A percentile compares a stretch with the other conserved stretches of the same genome.
Conservation (phyloP, 2,113 vertebrate genomes). For the Lepus europaeus region DNA sequence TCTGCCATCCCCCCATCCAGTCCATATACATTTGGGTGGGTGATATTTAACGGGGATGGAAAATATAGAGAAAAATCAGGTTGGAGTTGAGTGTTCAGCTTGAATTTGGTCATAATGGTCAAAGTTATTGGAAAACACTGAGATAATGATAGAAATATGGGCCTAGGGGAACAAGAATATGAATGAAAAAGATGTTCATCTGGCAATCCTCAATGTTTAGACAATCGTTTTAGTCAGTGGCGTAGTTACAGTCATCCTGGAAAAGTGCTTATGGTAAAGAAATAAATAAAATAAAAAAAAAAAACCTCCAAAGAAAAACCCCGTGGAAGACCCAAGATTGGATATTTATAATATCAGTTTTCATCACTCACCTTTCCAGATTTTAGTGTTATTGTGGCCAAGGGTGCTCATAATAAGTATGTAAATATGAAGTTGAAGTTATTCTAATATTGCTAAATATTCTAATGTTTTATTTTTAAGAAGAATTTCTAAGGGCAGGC, state of each 20-base stretch:
- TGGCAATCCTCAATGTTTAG: background rate
- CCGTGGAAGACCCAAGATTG: background rate
- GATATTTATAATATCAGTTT: background rate
- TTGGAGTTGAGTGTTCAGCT: background rate
- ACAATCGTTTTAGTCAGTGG: background rate
- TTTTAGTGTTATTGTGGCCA: background rate
- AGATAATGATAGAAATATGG: conserved; percentile 1
- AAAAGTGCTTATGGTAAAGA: background rate
- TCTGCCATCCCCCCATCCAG: fast-evolving
- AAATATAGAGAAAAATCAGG: background rate
- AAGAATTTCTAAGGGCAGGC: background rate
- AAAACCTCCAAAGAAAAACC: background rate
- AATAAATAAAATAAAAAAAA: too few species aligned
- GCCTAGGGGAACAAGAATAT: background rate
- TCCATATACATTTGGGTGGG: background rate
- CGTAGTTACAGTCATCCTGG: background rate
- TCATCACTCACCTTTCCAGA: background rate
- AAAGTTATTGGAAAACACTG: background rate
- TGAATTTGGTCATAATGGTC: background rate
- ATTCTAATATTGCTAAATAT: background rate
- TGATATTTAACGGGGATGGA: background rate
- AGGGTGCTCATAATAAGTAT: background rate
- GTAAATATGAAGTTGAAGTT: background rate
- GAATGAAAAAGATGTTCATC: background rate
- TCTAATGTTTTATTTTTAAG: background rate